Percentiles rank a stretch among this genome's conserved stretches.
These are phyloP conservation scores for Empis livida DNA, from an alignment of 2,888 invertebrate genomes.

Conservation along the genomic window DNA sequence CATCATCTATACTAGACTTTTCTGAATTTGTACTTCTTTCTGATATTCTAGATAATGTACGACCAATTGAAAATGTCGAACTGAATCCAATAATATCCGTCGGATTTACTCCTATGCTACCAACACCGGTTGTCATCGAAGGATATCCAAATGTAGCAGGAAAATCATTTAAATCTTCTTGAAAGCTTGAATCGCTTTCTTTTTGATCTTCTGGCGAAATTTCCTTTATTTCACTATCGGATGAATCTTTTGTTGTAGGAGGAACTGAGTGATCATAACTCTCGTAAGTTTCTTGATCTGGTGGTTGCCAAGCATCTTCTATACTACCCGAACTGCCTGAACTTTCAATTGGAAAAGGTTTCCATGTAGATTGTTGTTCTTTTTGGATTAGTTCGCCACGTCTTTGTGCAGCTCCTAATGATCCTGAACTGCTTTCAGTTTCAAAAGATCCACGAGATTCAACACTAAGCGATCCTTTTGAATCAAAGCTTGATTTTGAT, in stretches of 20 bases:
- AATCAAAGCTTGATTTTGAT: slow-evolving; percentile 50
- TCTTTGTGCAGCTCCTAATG: slow-evolving; percentile 55
- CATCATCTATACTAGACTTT: slow-evolving; percentile 74
- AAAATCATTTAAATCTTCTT: slow-evolving; percentile 65
- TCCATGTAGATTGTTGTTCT: slow-evolving; percentile 69
- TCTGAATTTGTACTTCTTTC: slow-evolving; percentile 81
- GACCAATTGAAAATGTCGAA: slow-evolving; percentile 56
- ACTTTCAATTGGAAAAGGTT: slow-evolving; percentile 71
- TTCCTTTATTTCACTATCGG: slow-evolving; percentile 35
- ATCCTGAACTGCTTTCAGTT: slow-evolving; percentile 63
- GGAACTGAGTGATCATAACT: slow-evolving; percentile 35
- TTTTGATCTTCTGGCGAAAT: slow-evolving; percentile 44
- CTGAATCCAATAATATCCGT: slow-evolving; percentile 61
- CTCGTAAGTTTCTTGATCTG: slow-evolving; percentile 55
- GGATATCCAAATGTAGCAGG: slow-evolving; percentile 64
- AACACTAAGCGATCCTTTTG: slow-evolving; percentile 48
- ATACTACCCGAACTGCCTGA: slow-evolving; percentile 77
- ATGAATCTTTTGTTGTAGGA: slow-evolving; percentile 25
- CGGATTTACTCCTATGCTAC: slow-evolving; percentile 42
- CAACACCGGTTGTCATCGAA: slow-evolving; percentile 37
- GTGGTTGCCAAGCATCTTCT: slow-evolving; percentile 70
- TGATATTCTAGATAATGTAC: slow-evolving; percentile 74
- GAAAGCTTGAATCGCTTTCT: slow-evolving; percentile 48
- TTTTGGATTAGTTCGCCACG: slow-evolving; percentile 45
- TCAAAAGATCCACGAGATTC: slow-evolving; percentile 61